These are phyloP conservation scores for Cheirogaleus major DNA, from an alignment of 2,797 vertebrate genomes.

Conservation along the genomic window DNA sequence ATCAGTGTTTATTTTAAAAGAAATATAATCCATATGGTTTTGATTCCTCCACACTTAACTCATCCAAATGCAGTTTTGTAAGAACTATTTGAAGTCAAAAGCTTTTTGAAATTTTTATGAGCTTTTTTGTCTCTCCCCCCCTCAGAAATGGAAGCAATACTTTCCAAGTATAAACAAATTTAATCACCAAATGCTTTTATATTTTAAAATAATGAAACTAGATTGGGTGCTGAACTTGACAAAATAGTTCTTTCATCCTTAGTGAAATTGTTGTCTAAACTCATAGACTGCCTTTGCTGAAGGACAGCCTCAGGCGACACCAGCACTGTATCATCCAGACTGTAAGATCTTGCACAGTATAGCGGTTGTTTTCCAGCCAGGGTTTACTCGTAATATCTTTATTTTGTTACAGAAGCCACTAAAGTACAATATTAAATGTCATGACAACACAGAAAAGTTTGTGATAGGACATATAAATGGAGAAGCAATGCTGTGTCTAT, in stretches of 20 bases:
- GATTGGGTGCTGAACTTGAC: conserved; percentile 53
- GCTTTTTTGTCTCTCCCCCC: conserved; percentile 34
- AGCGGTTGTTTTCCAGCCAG: background rate
- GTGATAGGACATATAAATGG: background rate
- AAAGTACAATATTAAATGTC: background rate
- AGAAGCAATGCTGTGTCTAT: background rate
- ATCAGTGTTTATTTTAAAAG: conserved; percentile 75
- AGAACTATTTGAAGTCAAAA: conserved; percentile 76
- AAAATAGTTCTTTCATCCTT: conserved; percentile 48
- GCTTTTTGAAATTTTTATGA: conserved; percentile 77
- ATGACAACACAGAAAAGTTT: background rate
- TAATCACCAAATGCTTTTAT: conserved; percentile 66
- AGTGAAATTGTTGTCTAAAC: conserved; percentile 23
- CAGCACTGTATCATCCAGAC: background rate
- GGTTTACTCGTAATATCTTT: background rate
- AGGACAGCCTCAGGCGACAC: background rate
- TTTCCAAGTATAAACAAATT: conserved; percentile 78
- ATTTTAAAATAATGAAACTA: conserved; percentile 64
- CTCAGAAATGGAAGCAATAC: conserved; percentile 67
- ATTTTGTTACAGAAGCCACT: background rate
- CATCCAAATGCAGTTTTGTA: conserved; percentile 75
- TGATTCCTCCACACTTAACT: conserved; percentile 72
- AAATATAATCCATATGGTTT: conserved; percentile 77
- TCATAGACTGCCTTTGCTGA: background rate
- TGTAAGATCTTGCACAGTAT: background rate